These are phyloP conservation scores for Xenopus borealis DNA, from an alignment of 2,113 vertebrate genomes.

Conservation along the genomic window DNA sequence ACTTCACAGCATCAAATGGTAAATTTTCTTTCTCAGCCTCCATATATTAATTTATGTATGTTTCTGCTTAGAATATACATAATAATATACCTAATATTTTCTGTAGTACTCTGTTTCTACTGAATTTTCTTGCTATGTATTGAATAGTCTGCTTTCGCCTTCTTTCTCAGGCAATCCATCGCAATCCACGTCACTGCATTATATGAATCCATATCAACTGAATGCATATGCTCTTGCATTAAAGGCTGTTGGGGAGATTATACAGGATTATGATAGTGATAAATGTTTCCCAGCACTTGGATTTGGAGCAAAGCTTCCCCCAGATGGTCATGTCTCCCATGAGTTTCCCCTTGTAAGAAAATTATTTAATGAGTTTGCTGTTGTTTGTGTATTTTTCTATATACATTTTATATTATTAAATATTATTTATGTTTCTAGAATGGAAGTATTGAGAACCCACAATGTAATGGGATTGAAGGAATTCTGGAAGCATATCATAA, in stretches of 20 bases:
- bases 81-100: background rate
- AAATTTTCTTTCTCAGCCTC: slow-evolving; percentile 59
- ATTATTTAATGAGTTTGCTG: too few relatives aligned
- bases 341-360: slow-evolving; percentile 82
- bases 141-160: background rate
- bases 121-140: too few relatives aligned
- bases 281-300: slow-evolving; percentile 92
- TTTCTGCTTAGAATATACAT: background rate
- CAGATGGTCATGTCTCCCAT: slow-evolving; percentile 84
- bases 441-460: slow-evolving; percentile 85
- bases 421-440: slow-evolving; percentile 67
- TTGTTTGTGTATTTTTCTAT: background rate
- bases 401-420: background rate
- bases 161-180: slow-evolving; percentile 77
- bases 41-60: too few relatives aligned
- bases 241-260: slow-evolving; percentile 88
- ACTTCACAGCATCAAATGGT: slow-evolving; percentile 96
- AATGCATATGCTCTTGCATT: slow-evolving; percentile 90
- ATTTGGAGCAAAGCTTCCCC: slow-evolving; percentile 89
- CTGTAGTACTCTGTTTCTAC: background rate
- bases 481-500: slow-evolving; percentile 90
- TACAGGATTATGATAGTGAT: slow-evolving; percentile 93
- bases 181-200: slow-evolving; percentile 89
- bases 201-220: slow-evolving; percentile 94
- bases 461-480: slow-evolving; percentile 87